These are phyloP conservation scores for Laupala kohalensis DNA, from an alignment of 1,140 invertebrate species.

Conservation along the genomic window DNA sequence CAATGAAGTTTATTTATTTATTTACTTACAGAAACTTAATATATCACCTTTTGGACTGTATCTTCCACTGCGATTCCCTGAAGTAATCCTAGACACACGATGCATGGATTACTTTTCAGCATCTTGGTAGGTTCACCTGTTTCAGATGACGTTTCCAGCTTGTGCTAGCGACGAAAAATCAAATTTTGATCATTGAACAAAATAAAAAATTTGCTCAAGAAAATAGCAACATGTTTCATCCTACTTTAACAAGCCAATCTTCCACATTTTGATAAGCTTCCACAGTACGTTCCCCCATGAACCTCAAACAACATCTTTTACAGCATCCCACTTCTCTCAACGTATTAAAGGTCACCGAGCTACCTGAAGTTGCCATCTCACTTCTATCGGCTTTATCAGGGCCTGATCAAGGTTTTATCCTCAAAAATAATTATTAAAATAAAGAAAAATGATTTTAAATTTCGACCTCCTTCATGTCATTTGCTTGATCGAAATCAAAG, in stretches of 20 bases:
- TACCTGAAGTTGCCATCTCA: too few relatives aligned
- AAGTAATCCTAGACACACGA: conserved; percentile 48
- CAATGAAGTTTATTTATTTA: too few relatives aligned
- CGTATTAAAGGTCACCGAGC: too few relatives aligned
- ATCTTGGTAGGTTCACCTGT: conserved; percentile 22
- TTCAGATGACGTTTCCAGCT: conserved; percentile 18
- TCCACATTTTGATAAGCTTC: conserved; percentile 30
- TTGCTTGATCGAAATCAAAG: too few relatives aligned
- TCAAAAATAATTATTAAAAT: too few relatives aligned
- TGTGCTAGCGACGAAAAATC: conserved; percentile 21
- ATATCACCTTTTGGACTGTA: conserved; percentile 30
- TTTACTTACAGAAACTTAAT: conserved; percentile 12
- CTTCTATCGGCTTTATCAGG: too few relatives aligned
- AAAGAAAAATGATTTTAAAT: too few relatives aligned
- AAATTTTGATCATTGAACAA: too few relatives aligned
- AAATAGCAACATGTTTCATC: conserved; percentile 5
- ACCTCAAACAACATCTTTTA: conserved; percentile 35
- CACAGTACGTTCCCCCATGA: conserved; percentile 28
- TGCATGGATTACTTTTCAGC: conserved; percentile 32
- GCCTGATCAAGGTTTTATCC: too few relatives aligned
- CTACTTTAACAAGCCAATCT: conserved; percentile 27
- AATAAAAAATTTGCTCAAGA: too few relatives aligned
- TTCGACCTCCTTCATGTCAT: too few relatives aligned
- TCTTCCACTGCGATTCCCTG: conserved; percentile 32
- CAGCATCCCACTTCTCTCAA: conserved; percentile 8